Conservation (phyloP, 1,140 invertebrate genomes). For the Eurosta solidaginis region DNA sequence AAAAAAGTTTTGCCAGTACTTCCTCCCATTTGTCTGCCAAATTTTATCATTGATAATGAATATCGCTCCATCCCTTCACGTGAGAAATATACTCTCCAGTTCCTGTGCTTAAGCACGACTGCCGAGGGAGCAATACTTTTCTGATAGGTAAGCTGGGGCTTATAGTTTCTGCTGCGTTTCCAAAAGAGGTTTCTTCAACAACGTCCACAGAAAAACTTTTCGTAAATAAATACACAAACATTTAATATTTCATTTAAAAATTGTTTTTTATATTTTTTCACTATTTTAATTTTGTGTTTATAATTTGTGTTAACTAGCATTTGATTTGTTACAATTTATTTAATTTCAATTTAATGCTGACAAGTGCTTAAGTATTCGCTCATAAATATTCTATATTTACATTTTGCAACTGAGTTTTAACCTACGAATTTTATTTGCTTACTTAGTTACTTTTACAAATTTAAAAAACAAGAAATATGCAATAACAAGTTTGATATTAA, state of each 20-base stretch:
- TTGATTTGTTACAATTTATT: slow-evolving; percentile 35
- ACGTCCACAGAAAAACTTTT: background rate
- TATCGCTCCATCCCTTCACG: no score
- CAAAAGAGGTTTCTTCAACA: no score
- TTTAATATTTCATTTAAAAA: slow-evolving; percentile 29
- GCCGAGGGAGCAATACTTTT: no score
- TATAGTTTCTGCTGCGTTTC: no score
- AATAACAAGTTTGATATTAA: slow-evolving; percentile 34
- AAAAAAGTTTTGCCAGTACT: no score
- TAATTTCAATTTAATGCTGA: slow-evolving; percentile 49
- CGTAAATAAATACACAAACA: background rate
- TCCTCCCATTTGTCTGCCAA: no score
- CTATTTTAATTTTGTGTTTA: slow-evolving; percentile 33
- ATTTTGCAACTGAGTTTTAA: background rate
- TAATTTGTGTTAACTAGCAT: slow-evolving; percentile 58
- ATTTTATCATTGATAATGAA: no score
- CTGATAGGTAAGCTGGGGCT: no score
- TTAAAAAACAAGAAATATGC: slow-evolving; percentile 53
- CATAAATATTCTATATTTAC: background rate
- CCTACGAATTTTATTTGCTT: background rate
- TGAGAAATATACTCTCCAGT: no score
- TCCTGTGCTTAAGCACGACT: no score
- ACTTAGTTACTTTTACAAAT: slow-evolving; percentile 52
- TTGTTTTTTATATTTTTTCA: slow-evolving; percentile 24
- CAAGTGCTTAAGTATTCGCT: slow-evolving; percentile 39